A percentile compares a stretch with the other conserved stretches of the same genome.
Evolutionary conservation across 1,140 invertebrate genomes (phyloP).

Genomic region (Formica exsecta): DNA sequence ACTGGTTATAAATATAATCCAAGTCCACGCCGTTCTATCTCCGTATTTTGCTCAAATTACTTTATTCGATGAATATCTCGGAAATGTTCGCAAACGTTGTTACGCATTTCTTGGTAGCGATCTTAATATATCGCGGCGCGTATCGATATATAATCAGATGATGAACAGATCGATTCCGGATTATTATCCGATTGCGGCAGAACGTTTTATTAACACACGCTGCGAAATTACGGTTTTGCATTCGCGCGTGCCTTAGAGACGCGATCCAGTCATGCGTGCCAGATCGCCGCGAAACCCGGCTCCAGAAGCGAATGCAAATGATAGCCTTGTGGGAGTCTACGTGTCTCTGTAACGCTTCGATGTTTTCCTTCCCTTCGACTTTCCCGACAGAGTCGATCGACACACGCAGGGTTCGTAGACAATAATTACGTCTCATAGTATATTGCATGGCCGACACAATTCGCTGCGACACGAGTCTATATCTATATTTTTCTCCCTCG

Average conservation of each 20-base stretch:
- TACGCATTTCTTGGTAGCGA: slow-evolving; percentile 28
- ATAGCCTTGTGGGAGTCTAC: slow-evolving; percentile 62
- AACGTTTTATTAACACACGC: slow-evolving; percentile 48
- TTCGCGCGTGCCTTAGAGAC: slow-evolving; percentile 57
- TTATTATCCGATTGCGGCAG: slow-evolving; percentile 14
- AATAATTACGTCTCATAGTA: slow-evolving; percentile 66
- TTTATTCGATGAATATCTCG: slow-evolving; percentile 24
- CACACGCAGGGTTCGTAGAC: slow-evolving; percentile 22
- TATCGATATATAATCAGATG: slow-evolving; percentile 25
- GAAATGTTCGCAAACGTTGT: slow-evolving; percentile 36
- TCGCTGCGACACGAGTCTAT: neutral
- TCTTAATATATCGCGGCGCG: slow-evolving; percentile 29
- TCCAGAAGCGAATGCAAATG: slow-evolving; percentile 75
- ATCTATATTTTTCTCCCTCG: neutral
- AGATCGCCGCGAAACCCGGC: slow-evolving; percentile 72
- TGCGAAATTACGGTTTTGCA: slow-evolving; percentile 42
- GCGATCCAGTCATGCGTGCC: slow-evolving; percentile 78
- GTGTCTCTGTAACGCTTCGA: slow-evolving; percentile 58
- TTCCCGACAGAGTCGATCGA: slow-evolving; percentile 14
- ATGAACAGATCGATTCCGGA: slow-evolving; percentile 20
- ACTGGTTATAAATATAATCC: slow-evolving; percentile 30
- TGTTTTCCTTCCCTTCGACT: slow-evolving; percentile 31
- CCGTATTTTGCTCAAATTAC: slow-evolving; percentile 25
- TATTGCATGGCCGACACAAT: neutral
- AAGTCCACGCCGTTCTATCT: slow-evolving; percentile 31